These are phyloP conservation scores for Ferrisia virgata DNA, from an alignment of 2,888 invertebrate genomes.

Conservation along the genomic window DNA sequence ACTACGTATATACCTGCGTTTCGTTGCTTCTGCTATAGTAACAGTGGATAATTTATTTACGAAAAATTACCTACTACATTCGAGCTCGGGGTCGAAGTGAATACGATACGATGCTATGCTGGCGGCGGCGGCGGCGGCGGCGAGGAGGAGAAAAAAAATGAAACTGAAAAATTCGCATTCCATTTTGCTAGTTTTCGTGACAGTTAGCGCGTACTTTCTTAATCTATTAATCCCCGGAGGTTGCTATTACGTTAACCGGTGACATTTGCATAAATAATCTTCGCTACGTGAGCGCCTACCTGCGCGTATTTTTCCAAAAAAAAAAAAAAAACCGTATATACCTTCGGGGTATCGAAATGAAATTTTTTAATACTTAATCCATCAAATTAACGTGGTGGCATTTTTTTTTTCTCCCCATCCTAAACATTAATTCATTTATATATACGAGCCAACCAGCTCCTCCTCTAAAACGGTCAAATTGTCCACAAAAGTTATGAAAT, in stretches of 20 bases:
- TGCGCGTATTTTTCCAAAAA: background rate
- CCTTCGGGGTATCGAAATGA: constrained; percentile 2
- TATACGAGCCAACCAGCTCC: background rate
- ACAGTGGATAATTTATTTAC: constrained; percentile 5
- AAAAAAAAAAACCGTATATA: background rate
- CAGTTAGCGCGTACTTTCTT: background rate
- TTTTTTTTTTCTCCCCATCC: too few species aligned
- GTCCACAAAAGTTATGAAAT: background rate
- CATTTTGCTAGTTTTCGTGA: constrained; percentile 23
- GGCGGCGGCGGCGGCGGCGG: too few species aligned
- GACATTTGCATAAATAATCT: constrained; percentile 15
- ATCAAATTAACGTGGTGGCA: background rate
- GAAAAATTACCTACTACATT: background rate
- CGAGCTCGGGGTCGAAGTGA: background rate
- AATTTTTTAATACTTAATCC: constrained; percentile 7
- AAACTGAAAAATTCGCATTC: constrained; percentile 15
- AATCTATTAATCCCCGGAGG: constrained; percentile 26
- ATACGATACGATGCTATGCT: background rate
- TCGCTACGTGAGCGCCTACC: constrained; percentile 11
- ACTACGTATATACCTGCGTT: too few species aligned
- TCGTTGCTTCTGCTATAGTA: too few species aligned
- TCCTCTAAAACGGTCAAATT: background rate
- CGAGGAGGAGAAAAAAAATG: background rate
- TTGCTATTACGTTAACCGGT: constrained; percentile 9
- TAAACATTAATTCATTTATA: background rate